Evolutionary conservation across 2,888 invertebrate species (phyloP).

Genomic region (Muscina levida): DNA sequence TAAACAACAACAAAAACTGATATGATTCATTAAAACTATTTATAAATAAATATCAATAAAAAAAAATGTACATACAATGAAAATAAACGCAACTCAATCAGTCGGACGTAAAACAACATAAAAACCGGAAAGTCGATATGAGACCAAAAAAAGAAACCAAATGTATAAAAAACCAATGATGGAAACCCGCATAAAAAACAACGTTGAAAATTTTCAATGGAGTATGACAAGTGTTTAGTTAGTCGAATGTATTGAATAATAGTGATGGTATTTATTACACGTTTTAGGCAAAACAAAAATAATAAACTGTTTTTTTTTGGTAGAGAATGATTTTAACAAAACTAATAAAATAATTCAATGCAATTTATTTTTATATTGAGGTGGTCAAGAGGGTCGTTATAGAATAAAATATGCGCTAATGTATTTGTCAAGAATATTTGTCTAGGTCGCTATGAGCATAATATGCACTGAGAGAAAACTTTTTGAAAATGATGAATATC

Average conservation of each 20-base stretch:
- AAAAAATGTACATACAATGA: neutral
- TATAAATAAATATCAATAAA: constrained; percentile 28
- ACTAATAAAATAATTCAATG: no score
- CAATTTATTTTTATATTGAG: no score
- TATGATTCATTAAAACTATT: constrained; percentile 34
- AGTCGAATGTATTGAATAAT: neutral
- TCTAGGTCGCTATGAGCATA: no score
- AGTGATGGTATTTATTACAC: no score
- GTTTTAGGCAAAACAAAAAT: no score
- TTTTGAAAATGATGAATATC: no score
- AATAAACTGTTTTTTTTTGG: no score
- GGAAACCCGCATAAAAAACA: neutral
- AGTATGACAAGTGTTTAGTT: constrained; percentile 28
- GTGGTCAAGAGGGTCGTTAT: no score
- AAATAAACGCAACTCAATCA: neutral
- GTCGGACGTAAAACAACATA: constrained; percentile 14
- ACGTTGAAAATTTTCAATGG: neutral
- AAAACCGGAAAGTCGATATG: constrained; percentile 23
- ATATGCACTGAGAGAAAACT: no score
- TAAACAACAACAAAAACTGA: neutral
- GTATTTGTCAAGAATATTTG: no score
- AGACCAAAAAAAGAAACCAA: constrained; percentile 4
- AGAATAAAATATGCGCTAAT: no score
- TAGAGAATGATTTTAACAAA: no score
- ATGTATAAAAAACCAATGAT: neutral